phyloP scores from a whole-genome alignment of 2,888 invertebrate genomes.

The Tachystola acroxantha region DNA sequence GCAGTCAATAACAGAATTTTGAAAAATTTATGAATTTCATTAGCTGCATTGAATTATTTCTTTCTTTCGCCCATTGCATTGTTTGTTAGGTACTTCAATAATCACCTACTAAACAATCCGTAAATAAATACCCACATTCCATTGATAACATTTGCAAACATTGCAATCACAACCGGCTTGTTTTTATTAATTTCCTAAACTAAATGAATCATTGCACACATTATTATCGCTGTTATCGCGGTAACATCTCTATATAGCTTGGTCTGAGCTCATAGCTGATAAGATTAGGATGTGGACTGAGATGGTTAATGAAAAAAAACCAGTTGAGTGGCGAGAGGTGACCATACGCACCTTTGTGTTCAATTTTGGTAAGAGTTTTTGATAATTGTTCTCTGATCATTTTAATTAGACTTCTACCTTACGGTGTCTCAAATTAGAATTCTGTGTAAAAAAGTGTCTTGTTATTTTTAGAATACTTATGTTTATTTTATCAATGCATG shows the following conservation, averaged over 20 bases:
- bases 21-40: too few relatives aligned
- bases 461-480: background rate
- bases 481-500: background rate
- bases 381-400: background rate
- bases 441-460: background rate
- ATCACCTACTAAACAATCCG: too few relatives aligned
- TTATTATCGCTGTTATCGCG: background rate
- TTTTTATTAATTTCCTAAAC: constrained; percentile 2
- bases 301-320: constrained; percentile 30
- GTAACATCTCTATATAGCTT: background rate
- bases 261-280: constrained; percentile 19
- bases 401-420: background rate
- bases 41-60: too few relatives aligned
- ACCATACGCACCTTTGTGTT: background rate
- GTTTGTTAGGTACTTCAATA: too few relatives aligned
- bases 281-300: constrained; percentile 34
- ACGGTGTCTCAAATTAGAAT: background rate
- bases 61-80: too few relatives aligned
- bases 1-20: too few relatives aligned
- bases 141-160: constrained; percentile 1
- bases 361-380: constrained; percentile 6
- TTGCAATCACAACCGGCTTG: background rate
- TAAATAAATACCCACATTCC: background rate
- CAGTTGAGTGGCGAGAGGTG: constrained; percentile 22
- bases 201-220: background rate